Base-by-base conservation (phyloP, 2,888 invertebrate genomes). In the Nymphalis polychloros region DNA sequence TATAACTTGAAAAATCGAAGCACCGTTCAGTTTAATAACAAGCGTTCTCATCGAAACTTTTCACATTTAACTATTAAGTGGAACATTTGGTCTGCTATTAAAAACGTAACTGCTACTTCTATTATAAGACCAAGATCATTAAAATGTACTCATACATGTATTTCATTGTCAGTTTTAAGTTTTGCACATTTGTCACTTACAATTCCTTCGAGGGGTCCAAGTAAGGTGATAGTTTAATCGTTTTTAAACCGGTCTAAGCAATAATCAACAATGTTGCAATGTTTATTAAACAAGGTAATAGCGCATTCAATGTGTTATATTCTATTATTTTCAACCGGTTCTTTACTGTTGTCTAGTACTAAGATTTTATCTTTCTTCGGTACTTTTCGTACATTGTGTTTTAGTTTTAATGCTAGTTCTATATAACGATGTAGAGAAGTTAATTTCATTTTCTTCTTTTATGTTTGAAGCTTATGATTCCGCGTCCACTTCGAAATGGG, bases 271-370 rank as follows among this genome's bases (percentile, higher is more conserved):
- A 79, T 88, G 90, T 91, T 90, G 88, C 90, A 84, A 89, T 91
- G 90, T 92, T 92, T 92, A 91, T 90, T 90, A 90, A 90, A 90
- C 91, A 90, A 84, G 87, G 84, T 87, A 90, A 88, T 90, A 89
- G 85, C 83, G 77, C 81, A 81, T 79, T 84, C 81, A 80, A 77
- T 79, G 70, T 71, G 78, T 81, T 55, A 71, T 68, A 67, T 67
- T 68, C 69, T 55, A 66, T 76, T 73, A 68, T 68, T 61, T 69
- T 64, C 66, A 74, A 73, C 73, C 66, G 75, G 72, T 74, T 72
- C 60, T 61, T 67, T 67, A 66, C 35, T 67, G 68, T 68, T 59
- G 66, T 72, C 67, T 69, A 70, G 69, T 68, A 66, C 73, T 74
- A 71, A 46, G 64, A 73, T 72, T 73, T 70, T 72, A 73, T 74